These are phyloP conservation scores for Eueides isabella DNA, from an alignment of 1,140 invertebrate genomes.

Conservation along the genomic window DNA sequence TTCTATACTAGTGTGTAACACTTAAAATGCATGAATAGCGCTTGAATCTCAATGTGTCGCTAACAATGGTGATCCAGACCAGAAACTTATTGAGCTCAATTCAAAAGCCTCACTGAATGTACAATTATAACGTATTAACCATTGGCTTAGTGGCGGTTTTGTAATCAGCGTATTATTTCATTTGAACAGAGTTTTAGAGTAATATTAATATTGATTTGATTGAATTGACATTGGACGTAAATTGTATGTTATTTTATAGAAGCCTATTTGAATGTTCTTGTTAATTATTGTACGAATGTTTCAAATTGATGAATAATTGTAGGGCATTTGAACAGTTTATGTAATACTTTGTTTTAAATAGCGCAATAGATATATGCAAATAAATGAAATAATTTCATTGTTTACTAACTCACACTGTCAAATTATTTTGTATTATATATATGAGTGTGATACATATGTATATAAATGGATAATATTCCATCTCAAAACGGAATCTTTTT, in stretches of 20 bases:
- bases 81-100: conserved; percentile 25
- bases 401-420: too few species aligned
- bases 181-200: neutral
- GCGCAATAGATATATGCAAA: too few species aligned
- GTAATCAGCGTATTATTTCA: neutral
- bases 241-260: neutral
- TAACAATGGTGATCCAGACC: conserved; percentile 23
- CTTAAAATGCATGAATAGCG: conserved; percentile 27
- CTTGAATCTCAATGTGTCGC: conserved; percentile 22
- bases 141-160: conserved; percentile 14
- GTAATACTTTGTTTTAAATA: too few species aligned
- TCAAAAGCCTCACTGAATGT: conserved; percentile 17
- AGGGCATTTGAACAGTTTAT: too few species aligned
- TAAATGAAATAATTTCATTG: too few species aligned
- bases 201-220: neutral
- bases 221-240: neutral
- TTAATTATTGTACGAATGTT: neutral
- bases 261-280: neutral
- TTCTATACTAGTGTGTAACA: conserved; percentile 10
- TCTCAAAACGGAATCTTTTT: too few species aligned
- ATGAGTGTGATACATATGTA: too few species aligned
- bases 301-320: neutral
- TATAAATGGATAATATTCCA: too few species aligned
- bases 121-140: conserved; percentile 20
- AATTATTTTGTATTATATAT: too few species aligned